Conservation (phyloP, 2,888 invertebrate species). For the Malacosoma neustria region DNA sequence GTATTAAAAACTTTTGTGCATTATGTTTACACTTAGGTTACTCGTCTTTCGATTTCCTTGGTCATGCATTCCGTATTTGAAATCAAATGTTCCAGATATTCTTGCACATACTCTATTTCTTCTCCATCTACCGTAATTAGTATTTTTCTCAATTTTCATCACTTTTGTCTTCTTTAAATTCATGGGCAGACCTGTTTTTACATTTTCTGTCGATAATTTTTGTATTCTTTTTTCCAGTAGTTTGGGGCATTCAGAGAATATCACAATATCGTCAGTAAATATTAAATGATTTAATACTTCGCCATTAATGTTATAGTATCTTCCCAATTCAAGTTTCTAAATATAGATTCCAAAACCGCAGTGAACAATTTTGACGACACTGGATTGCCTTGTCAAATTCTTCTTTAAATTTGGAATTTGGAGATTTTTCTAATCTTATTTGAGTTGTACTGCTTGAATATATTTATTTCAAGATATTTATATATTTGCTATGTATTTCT, state of each 20-base stretch:
- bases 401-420: neutral
- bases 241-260: constrained; percentile 1
- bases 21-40: too few relatives aligned
- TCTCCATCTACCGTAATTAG: neutral
- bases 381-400: neutral
- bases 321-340: neutral
- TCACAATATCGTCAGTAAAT: constrained; percentile 4
- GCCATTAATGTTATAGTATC: constrained; percentile 1
- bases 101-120: neutral
- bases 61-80: constrained; percentile 2
- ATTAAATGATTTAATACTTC: constrained; percentile 1
- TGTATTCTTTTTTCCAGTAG: constrained; percentile 8
- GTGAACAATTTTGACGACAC: neutral
- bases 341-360: neutral
- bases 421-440: too few relatives aligned
- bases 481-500: too few relatives aligned
- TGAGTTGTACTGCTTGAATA: too few relatives aligned
- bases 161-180: constrained; percentile 10
- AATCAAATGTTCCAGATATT: constrained; percentile 12
- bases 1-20: too few relatives aligned
- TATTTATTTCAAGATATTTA: too few relatives aligned
- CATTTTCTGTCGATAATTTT: constrained; percentile 5
- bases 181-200: constrained; percentile 9
- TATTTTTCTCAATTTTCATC: constrained; percentile 6
- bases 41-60: neutral